These are phyloP conservation scores for Acleris cristana DNA, from an alignment of 2,888 invertebrate species.

Conservation along the genomic window DNA sequence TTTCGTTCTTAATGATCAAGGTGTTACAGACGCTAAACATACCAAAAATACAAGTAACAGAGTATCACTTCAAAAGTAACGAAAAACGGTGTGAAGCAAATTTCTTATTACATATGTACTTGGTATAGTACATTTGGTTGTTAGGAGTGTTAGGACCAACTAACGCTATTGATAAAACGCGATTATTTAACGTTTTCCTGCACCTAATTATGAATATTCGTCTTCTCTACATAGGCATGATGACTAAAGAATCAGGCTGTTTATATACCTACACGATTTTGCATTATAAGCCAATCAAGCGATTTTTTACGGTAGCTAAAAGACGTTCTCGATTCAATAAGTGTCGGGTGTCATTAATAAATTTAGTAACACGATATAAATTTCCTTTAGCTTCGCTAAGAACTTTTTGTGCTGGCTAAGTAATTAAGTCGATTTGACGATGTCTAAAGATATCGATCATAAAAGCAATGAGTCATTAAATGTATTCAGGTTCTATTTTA, in stretches of 20 bases:
- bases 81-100: too few species aligned
- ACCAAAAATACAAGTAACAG: too few species aligned
- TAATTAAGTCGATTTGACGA: slow-evolving; percentile 20
- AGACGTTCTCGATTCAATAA: slow-evolving; percentile 39
- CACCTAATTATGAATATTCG: neutral
- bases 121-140: too few species aligned
- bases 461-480: slow-evolving; percentile 9
- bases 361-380: slow-evolving; percentile 50
- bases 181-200: neutral
- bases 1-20: too few species aligned
- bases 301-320: slow-evolving; percentile 29
- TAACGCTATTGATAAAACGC: neutral
- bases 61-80: too few species aligned
- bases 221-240: neutral
- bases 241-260: neutral
- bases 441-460: slow-evolving; percentile 30
- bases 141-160: too few species aligned
- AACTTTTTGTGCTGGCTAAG: slow-evolving; percentile 40
- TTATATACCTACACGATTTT: slow-evolving; percentile 10
- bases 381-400: slow-evolving; percentile 51
- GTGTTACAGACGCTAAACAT: too few species aligned
- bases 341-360: slow-evolving; percentile 43
- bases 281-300: slow-evolving; percentile 22
- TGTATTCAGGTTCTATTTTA: slow-evolving; percentile 10
- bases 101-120: too few species aligned